phyloP scores from a whole-genome alignment of 2,888 invertebrate species.

The Apocheima hispidaria region DNA sequence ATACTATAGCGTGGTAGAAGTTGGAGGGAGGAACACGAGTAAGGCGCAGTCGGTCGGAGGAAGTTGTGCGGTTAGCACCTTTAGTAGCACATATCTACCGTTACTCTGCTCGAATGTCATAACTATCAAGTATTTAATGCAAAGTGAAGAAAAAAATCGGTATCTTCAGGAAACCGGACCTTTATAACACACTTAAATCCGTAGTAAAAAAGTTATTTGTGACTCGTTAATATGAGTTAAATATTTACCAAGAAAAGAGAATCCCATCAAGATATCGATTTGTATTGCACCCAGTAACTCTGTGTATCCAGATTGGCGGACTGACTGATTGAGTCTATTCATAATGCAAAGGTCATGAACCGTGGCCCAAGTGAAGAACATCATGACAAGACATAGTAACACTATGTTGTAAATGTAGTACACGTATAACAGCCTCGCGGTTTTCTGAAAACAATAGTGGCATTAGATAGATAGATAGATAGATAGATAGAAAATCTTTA shows the following conservation, averaged over 20 bases:
- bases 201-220: not conserved
- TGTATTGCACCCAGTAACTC: not conserved
- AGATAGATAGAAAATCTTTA: too few species aligned
- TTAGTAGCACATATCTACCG: too few species aligned
- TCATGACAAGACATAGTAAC: not conserved
- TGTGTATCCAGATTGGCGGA: not conserved
- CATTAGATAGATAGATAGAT: too few species aligned
- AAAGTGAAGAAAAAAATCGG: too few species aligned
- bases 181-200: too few species aligned
- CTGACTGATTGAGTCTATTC: not conserved
- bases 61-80: too few species aligned
- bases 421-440: not conserved
- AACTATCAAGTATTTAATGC: too few species aligned
- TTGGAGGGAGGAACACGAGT: too few species aligned
- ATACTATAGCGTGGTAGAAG: too few species aligned
- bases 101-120: too few species aligned
- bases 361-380: constrained; percentile 2
- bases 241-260: constrained; percentile 3
- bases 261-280: constrained; percentile 1
- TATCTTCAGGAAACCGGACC: too few species aligned
- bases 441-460: constrained; percentile 13
- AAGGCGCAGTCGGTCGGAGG: too few species aligned
- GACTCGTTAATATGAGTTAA: not conserved
- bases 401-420: constrained; percentile 16
- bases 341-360: not conserved